Evolutionary conservation across 1,140 invertebrate genomes (phyloP).

Genomic region (Neotoxoptera formosana): DNA sequence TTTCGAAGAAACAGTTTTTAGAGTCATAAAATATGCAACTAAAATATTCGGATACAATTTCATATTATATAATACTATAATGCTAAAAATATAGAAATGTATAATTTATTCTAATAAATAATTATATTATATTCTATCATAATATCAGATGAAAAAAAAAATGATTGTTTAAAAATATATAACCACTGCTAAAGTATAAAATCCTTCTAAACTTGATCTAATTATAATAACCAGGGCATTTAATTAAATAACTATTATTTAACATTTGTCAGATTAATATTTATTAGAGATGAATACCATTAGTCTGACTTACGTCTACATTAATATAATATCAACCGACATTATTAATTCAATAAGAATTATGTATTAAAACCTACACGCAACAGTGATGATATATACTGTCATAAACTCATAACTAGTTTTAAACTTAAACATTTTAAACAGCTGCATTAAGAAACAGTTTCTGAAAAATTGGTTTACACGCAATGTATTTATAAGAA

Average conservation of each 20-base stretch:
- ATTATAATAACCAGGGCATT: not conserved
- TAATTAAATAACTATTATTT: not conserved
- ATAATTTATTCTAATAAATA: not conserved
- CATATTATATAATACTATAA: not conserved
- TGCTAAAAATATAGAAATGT: not conserved
- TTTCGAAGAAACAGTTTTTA: not conserved
- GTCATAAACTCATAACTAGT: not conserved
- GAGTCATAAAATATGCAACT: not conserved
- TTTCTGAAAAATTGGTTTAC: not conserved
- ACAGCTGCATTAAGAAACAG: not conserved
- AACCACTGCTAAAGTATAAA: not conserved
- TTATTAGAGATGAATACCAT: not conserved
- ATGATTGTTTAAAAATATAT: not conserved
- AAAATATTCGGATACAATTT: not conserved
- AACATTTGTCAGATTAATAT: slow-evolving; percentile 7
- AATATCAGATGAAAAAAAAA: no score
- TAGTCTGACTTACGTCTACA: not conserved
- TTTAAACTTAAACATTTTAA: not conserved
- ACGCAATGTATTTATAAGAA: not conserved
- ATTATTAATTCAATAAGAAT: not conserved
- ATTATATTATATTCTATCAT: no score
- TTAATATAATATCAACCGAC: not conserved
- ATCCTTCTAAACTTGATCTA: not conserved
- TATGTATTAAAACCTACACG: not conserved
- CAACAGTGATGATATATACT: not conserved